These are phyloP conservation scores for Trachelipus rathkii DNA, from an alignment of 1,140 invertebrate species.

Conservation along the genomic window DNA sequence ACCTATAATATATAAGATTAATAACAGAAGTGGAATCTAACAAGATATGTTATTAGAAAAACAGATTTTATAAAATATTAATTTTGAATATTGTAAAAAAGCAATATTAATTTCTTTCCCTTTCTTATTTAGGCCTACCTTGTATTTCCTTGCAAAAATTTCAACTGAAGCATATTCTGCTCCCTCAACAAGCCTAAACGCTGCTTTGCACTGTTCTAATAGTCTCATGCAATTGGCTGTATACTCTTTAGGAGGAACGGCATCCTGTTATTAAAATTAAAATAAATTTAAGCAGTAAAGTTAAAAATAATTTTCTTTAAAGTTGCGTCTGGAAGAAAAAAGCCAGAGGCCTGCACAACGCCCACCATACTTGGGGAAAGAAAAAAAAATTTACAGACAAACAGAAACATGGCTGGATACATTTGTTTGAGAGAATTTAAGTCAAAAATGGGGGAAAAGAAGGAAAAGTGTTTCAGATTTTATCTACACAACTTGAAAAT, in stretches of 20 bases:
- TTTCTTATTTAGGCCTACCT: slow-evolving; percentile 53
- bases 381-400: background rate
- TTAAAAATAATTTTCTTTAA: slow-evolving; percentile 4
- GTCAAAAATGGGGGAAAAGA: too few species aligned
- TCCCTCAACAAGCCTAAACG: slow-evolving; percentile 90
- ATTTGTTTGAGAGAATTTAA: too few species aligned
- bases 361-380: background rate
- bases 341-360: background rate
- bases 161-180: slow-evolving; percentile 89
- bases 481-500: too few species aligned
- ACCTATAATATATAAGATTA: too few species aligned
- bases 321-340: too few species aligned
- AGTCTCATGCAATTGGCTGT: slow-evolving; percentile 95
- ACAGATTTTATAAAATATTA: background rate
- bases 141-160: slow-evolving; percentile 82
- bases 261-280: slow-evolving; percentile 59
- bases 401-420: too few species aligned
- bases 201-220: slow-evolving; percentile 93
- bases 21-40: too few species aligned
- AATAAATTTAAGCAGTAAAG: background rate
- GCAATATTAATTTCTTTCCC: too few species aligned
- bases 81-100: background rate
- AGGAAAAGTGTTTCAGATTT: too few species aligned
- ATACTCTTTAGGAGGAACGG: slow-evolving; percentile 87
- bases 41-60: too few species aligned